phyloP scores from a whole-genome alignment of 37 sponge, comb jelly and placozoan genomes.

The Halisarca cf. caerulea region DNA sequence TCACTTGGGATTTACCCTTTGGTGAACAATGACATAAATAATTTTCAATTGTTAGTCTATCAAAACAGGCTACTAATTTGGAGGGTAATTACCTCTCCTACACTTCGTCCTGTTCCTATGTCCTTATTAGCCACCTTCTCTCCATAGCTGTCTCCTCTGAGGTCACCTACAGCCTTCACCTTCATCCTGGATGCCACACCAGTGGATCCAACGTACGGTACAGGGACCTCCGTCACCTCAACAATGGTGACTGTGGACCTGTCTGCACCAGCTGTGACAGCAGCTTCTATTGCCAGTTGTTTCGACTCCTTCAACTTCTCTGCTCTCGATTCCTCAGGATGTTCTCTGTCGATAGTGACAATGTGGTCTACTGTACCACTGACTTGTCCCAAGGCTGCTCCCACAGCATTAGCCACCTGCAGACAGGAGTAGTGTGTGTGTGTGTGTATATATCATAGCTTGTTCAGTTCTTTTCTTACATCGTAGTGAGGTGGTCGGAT shows the following conservation, averaged over 20 bases:
- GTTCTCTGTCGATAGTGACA: constrained; percentile 31
- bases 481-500: constrained; percentile 52
- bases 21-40: too few relatives aligned
- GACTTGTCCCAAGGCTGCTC: constrained; percentile 82
- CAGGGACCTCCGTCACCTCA: constrained; percentile 55
- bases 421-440: neutral
- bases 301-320: neutral
- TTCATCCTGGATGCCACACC: constrained; percentile 42
- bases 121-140: too few relatives aligned
- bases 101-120: too few relatives aligned
- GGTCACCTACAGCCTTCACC: constrained; percentile 78
- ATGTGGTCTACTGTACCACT: constrained; percentile 63
- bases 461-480: constrained; percentile 49
- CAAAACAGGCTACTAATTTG: neutral
- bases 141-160: neutral
- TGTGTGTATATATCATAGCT: neutral
- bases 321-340: neutral
- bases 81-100: neutral
- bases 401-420: constrained; percentile 91
- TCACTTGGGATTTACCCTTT: too few relatives aligned
- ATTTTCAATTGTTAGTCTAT: neutral
- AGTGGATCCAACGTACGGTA: constrained; percentile 32
- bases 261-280: constrained; percentile 36
- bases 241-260: constrained; percentile 31
- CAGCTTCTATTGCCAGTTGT: constrained; percentile 27